A percentile compares a stretch with the other conserved stretches of the same genome.
Conservation (phyloP, 2,888 invertebrate species). For the Xanthia togata region DNA sequence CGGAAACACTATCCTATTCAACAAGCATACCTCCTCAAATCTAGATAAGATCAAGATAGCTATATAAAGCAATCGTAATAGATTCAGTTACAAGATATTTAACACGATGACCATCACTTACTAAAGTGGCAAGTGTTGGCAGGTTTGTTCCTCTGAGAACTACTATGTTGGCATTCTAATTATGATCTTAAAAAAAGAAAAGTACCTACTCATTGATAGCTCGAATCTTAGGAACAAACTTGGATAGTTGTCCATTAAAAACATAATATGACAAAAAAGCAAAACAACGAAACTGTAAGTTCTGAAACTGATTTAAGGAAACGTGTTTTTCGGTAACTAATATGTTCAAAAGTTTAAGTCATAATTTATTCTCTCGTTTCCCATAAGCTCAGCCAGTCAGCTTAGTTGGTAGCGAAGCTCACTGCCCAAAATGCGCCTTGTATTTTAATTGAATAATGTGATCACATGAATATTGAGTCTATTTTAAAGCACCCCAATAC, state of each 20-base stretch:
- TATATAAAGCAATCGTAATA: constrained; percentile 27
- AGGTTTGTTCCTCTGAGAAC: constrained; percentile 5
- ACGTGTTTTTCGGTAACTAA: background rate
- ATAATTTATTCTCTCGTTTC: background rate
- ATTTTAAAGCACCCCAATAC: background rate
- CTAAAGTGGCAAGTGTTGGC: constrained; percentile 15
- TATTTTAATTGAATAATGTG: background rate
- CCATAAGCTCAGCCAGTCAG: background rate
- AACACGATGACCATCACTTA: constrained; percentile 19
- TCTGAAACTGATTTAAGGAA: background rate
- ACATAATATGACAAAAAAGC: background rate
- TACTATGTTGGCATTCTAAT: background rate
- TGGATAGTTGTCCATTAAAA: background rate
- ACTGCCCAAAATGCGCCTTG: background rate
- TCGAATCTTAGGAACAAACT: too few species aligned
- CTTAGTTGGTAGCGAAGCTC: background rate
- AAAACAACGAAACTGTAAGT: background rate
- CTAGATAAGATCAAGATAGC: constrained; percentile 25
- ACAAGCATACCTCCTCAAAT: constrained; percentile 5
- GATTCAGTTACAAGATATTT: constrained; percentile 29
- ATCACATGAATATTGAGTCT: background rate
- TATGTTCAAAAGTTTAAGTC: background rate
- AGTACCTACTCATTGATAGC: too few species aligned
- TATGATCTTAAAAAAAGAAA: background rate
- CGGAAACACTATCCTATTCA: constrained; percentile 32